Conservation (phyloP, 1,140 invertebrate genomes). For the Oscheius sp. region DNA sequence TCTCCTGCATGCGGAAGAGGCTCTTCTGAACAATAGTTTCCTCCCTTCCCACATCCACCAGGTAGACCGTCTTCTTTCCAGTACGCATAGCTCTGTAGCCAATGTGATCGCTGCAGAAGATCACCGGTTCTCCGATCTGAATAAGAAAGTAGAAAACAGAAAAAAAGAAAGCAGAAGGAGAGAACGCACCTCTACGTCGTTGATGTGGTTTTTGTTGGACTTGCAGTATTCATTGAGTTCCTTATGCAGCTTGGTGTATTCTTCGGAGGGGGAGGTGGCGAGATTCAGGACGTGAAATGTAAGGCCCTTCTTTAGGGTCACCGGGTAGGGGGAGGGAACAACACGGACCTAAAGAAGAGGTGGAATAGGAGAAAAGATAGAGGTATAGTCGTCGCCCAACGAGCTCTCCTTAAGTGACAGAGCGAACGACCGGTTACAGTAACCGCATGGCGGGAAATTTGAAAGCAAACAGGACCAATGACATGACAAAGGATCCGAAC, state of each 20-base stretch:
- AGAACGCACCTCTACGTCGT: not conserved
- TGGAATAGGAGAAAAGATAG: not conserved
- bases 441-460: too few relatives aligned
- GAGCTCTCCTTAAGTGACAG: too few relatives aligned
- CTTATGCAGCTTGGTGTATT: not conserved
- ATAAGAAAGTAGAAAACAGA: not conserved
- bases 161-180: not conserved
- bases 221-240: not conserved
- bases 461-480: too few relatives aligned
- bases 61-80: not conserved
- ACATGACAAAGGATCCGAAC: too few relatives aligned
- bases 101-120: not conserved
- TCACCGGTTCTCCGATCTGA: not conserved
- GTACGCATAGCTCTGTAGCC: not conserved
- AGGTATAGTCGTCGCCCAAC: too few relatives aligned
- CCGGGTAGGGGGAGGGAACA: not conserved
- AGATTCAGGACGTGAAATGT: not conserved
- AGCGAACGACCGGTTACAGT: too few relatives aligned
- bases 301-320: not conserved
- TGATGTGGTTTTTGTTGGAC: not conserved
- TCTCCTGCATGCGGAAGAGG: not conserved
- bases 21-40: not conserved
- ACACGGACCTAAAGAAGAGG: not conserved
- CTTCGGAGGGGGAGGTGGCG: not conserved
- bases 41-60: not conserved